A percentile compares a stretch with the other conserved stretches of the same genome.
phyloP scores from a whole-genome alignment of 2,888 invertebrate species.

The Tenthredo amoena region DNA sequence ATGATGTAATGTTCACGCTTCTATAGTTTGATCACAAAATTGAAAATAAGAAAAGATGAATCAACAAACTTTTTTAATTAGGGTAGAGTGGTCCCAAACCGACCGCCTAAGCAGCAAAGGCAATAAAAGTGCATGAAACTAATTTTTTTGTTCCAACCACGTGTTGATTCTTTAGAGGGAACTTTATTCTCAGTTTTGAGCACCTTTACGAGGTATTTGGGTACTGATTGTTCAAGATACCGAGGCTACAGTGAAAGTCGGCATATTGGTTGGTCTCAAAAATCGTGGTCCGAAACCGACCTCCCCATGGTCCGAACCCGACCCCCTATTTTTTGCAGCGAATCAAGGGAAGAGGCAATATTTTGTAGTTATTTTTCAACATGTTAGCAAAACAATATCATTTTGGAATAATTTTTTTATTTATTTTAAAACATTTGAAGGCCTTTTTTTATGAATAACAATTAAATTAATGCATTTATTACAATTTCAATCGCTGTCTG shows the following conservation, averaged over 20 bases:
- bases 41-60: too few species aligned
- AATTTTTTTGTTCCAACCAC: too few species aligned
- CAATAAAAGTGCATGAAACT: too few species aligned
- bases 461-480: slow-evolving; percentile 4
- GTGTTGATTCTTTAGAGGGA: too few species aligned
- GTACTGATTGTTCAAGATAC: not conserved
- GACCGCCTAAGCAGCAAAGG: too few species aligned
- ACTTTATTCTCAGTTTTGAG: not conserved
- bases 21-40: too few species aligned
- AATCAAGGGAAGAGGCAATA: slow-evolving; percentile 23
- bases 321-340: slow-evolving; percentile 28
- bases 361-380: not conserved
- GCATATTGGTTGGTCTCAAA: not conserved
- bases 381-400: not conserved
- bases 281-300: slow-evolving; percentile 2
- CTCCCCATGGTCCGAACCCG: slow-evolving; percentile 1
- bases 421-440: slow-evolving; percentile 22
- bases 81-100: not conserved
- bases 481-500: slow-evolving; percentile 29
- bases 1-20: too few species aligned
- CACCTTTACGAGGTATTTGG: not conserved
- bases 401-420: not conserved
- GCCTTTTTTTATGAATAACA: not conserved
- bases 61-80: too few species aligned
- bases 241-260: not conserved